phyloP scores from a whole-genome alignment of 2,797 vertebrate species.

The Argyrosomus regius region DNA sequence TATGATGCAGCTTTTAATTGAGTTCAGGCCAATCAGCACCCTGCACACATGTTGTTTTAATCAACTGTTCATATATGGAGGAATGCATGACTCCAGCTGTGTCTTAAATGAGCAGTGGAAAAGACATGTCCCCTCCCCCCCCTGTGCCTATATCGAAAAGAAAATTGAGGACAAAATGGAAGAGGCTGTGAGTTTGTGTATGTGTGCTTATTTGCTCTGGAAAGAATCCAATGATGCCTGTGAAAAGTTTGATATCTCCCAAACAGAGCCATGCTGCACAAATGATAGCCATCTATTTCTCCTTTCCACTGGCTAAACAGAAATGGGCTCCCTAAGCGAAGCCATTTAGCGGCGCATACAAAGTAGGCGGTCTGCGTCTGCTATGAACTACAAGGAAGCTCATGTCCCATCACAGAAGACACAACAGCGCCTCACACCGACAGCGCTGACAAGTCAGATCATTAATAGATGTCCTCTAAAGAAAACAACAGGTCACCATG shows the following conservation, averaged over 20 bases:
- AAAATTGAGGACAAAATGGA: constrained; percentile 54
- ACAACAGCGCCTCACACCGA: constrained; percentile 69
- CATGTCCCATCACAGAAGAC: constrained; percentile 61
- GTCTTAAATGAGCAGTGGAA: constrained; percentile 37
- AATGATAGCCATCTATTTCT: constrained; percentile 77
- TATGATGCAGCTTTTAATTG: constrained; percentile 3
- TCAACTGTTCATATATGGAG: constrained; percentile 28
- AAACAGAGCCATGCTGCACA: constrained; percentile 67
- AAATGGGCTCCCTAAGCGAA: constrained; percentile 73
- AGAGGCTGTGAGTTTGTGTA: constrained; percentile 21
- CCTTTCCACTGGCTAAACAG: constrained; percentile 77
- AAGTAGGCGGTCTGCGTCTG: constrained; percentile 65
- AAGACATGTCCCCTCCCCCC: neutral
- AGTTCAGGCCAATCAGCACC: constrained; percentile 1
- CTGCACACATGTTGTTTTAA: constrained; percentile 9
- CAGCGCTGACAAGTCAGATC: constrained; percentile 53
- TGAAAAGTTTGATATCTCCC: constrained; percentile 73
- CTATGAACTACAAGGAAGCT: constrained; percentile 65
- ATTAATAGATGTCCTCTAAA: constrained; percentile 33
- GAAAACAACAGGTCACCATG: constrained; percentile 41
- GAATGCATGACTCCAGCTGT: constrained; percentile 14
- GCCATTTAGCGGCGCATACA: constrained; percentile 72
- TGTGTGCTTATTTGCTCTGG: constrained; percentile 54
- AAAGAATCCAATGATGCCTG: constrained; percentile 66
- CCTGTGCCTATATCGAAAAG: constrained; percentile 16